A percentile compares a stretch with the other conserved stretches of the same genome.
These are phyloP conservation scores for Magallana angulata DNA, from an alignment of 1,140 invertebrate genomes.

Conservation along the genomic window DNA sequence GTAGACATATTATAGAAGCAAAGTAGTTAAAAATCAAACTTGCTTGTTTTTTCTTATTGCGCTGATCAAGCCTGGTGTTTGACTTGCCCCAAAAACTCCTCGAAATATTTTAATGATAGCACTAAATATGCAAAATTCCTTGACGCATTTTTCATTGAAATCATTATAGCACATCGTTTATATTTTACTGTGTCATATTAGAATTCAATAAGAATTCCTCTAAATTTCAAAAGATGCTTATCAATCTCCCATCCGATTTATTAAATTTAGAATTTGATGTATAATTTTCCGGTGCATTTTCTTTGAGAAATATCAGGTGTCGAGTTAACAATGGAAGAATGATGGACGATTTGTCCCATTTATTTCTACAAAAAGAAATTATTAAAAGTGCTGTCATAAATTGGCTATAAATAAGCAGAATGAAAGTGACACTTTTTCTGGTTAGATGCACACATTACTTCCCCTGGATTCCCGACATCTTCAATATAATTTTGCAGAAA, in stretches of 20 bases:
- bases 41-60: too few relatives aligned
- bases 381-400: not conserved
- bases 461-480: not conserved
- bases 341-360: not conserved
- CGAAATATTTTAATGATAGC: too few relatives aligned
- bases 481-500: too few relatives aligned
- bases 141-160: too few relatives aligned
- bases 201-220: not conserved
- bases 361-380: not conserved
- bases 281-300: not conserved
- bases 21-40: too few relatives aligned
- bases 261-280: not conserved
- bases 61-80: too few relatives aligned
- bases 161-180: not conserved
- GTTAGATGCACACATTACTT: not conserved
- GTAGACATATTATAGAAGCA: too few relatives aligned
- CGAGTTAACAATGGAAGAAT: not conserved
- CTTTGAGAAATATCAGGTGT: not conserved
- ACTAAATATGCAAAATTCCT: too few relatives aligned
- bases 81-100: too few relatives aligned
- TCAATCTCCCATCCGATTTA: not conserved
- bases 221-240: not conserved
- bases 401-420: not conserved
- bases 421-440: not conserved
- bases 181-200: not conserved